phyloP scores from a whole-genome alignment of 2,888 invertebrate species.

The Xanthia icteritia region DNA sequence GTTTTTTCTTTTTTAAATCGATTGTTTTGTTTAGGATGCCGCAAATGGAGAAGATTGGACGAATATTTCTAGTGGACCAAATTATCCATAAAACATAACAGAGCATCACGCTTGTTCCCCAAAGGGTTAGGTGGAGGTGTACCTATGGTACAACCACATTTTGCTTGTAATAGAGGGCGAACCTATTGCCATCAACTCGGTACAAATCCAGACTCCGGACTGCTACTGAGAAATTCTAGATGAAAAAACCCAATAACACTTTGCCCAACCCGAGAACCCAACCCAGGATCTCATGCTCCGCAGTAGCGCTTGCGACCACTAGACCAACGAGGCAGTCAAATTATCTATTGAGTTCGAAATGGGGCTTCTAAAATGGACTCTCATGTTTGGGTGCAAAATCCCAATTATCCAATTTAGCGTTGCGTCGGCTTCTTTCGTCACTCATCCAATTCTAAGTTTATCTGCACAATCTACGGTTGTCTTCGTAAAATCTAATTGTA shows the following conservation, averaged over 20 bases:
- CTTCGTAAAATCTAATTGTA: conserved; percentile 31
- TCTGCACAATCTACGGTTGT: conserved; percentile 14
- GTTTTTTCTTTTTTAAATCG: neutral
- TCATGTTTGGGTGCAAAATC: conserved; percentile 12
- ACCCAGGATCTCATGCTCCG: neutral
- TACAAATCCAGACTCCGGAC: no score
- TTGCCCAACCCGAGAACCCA: neutral
- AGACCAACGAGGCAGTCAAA: neutral
- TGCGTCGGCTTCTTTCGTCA: conserved; percentile 1
- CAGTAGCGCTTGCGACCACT: neutral
- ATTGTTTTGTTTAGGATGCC: neutral
- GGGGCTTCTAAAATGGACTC: neutral
- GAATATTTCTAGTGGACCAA: neutral
- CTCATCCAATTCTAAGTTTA: conserved; percentile 1
- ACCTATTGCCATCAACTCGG: no score
- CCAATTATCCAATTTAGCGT: conserved; percentile 33
- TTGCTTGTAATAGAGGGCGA: neutral
- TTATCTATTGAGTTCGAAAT: conserved; percentile 9
- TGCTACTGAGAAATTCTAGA: neutral
- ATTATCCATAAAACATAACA: neutral
- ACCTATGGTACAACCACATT: neutral
- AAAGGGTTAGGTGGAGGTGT: neutral
- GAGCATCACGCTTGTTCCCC: neutral
- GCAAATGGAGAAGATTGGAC: neutral
- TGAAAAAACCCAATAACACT: neutral